Percentiles rank a stretch among this genome's conserved stretches.
Conservation (phyloP, 2,113 vertebrate species). For the Callocephalon fimbriatum region DNA sequence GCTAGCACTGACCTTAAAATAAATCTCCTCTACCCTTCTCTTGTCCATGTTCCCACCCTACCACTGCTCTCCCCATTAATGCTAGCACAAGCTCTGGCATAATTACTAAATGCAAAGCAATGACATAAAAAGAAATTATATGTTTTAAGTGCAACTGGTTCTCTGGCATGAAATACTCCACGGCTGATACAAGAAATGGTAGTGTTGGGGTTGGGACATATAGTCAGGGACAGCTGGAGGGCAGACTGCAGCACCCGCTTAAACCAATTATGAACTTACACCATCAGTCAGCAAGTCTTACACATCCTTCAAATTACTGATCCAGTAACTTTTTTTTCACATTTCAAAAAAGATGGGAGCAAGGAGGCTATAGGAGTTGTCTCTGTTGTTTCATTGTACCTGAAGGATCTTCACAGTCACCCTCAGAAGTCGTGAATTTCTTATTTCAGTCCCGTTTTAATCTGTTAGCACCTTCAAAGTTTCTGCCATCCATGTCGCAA, state of each 20-base stretch:
- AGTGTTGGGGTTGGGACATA: neutral
- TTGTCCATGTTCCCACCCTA: neutral
- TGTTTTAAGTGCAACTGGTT: neutral
- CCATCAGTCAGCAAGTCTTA: neutral
- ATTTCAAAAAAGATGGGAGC: neutral
- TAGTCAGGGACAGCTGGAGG: neutral
- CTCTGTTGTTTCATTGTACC: neutral
- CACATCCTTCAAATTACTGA: neutral
- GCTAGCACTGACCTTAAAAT: slow-evolving; percentile 8
- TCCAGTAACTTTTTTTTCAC: neutral
- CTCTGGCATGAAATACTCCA: neutral
- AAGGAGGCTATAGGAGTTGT: neutral
- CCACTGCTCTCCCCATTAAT: neutral
- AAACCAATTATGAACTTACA: neutral
- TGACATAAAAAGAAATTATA: neutral
- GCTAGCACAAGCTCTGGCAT: neutral
- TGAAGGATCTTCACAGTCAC: neutral
- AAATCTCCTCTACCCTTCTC: neutral
- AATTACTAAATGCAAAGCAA: neutral
- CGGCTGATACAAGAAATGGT: neutral
- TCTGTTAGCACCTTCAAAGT: neutral
- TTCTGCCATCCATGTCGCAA: neutral
- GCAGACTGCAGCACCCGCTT: neutral
- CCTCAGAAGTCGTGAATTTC: neutral
- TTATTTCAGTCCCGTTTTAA: neutral